These are phyloP conservation scores for Schizotus pectinicornis DNA, from an alignment of 2,888 invertebrate species.

Conservation along the genomic window DNA sequence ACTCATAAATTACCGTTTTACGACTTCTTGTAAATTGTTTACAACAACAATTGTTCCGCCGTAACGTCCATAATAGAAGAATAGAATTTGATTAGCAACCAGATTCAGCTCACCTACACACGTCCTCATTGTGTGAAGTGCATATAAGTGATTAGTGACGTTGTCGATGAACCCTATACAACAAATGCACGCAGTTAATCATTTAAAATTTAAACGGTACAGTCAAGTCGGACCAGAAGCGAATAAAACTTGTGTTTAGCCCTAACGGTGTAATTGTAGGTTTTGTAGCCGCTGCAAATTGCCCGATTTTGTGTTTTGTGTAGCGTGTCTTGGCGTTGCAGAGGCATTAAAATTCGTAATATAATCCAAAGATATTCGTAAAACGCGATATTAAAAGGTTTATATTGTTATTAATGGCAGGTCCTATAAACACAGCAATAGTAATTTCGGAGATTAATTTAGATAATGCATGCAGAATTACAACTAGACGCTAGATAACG, in stretches of 20 bases:
- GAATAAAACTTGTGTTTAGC: too few relatives aligned
- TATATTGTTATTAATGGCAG: slow-evolving; percentile 49
- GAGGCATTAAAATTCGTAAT: slow-evolving; percentile 44
- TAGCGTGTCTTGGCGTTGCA: slow-evolving; percentile 24
- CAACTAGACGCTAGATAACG: slow-evolving; percentile 7
- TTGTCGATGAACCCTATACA: too few relatives aligned
- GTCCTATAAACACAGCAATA: slow-evolving; percentile 50
- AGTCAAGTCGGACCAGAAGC: too few relatives aligned
- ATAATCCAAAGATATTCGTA: slow-evolving; percentile 44
- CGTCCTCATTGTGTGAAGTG: slow-evolving; percentile 15
- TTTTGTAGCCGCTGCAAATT: not conserved
- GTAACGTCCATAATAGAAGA: slow-evolving; percentile 26
- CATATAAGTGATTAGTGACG: not conserved
- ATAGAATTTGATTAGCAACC: slow-evolving; percentile 28
- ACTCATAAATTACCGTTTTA: slow-evolving; percentile 26
- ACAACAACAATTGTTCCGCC: slow-evolving; percentile 24
- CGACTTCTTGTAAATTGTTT: slow-evolving; percentile 29
- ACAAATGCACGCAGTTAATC: not conserved
- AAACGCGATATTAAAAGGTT: slow-evolving; percentile 51
- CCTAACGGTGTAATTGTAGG: too few relatives aligned
- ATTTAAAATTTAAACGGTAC: not conserved
- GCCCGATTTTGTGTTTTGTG: slow-evolving; percentile 2
- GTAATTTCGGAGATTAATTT: slow-evolving; percentile 55
- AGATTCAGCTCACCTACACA: slow-evolving; percentile 23
- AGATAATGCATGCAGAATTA: slow-evolving; percentile 45